Conservation (phyloP, 2,113 vertebrate genomes). For the Oreotrochilus melanogaster region DNA sequence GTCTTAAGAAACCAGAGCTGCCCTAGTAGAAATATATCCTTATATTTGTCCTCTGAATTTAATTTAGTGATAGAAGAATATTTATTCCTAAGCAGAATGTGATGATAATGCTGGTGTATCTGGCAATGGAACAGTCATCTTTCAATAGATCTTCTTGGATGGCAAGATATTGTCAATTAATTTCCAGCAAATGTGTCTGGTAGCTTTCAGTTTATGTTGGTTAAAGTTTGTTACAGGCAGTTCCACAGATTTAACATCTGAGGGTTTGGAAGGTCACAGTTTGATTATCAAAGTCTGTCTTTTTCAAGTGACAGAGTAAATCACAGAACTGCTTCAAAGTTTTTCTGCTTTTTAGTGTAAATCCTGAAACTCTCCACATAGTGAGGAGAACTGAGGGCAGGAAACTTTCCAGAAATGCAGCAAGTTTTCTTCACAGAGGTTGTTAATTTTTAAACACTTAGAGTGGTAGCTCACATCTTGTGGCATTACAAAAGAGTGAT, state of each 20-base stretch:
- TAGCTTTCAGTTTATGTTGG: not conserved
- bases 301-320: not conserved
- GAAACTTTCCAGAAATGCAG: not conserved
- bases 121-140: constrained; percentile 12
- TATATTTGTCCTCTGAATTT: constrained; percentile 25
- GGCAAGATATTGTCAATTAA: not conserved
- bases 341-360: not conserved
- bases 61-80: not conserved
- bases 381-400: not conserved
- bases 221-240: not conserved
- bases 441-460: not conserved
- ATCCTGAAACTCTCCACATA: not conserved
- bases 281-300: not conserved
- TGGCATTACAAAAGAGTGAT: not conserved
- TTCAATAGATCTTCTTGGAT: constrained; percentile 21
- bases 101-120: not conserved
- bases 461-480: rapidly evolving
- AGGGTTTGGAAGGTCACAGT: not conserved
- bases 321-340: not conserved
- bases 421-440: not conserved
- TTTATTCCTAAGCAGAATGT: not conserved
- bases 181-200: constrained; percentile 1
- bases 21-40: not conserved
- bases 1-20: not conserved
- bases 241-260: not conserved